Base-by-base conservation (phyloP, 1,140 invertebrate genomes). In the Neelides sp. region DNA sequence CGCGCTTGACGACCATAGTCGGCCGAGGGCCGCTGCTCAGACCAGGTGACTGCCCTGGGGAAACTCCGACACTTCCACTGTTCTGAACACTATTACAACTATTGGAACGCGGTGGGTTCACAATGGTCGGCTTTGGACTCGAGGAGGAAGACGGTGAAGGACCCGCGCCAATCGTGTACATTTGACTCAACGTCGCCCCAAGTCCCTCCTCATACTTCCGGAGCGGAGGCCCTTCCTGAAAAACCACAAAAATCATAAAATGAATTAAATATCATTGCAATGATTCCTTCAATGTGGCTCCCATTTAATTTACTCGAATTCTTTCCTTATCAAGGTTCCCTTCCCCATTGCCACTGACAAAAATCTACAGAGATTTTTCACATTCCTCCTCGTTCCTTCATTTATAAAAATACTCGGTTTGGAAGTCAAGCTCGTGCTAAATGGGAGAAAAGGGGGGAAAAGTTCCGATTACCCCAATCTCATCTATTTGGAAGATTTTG, bases 1-100 rank as follows among this genome's bases (percentile, higher is more conserved):
- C 80, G 28, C 77, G 71, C 64, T 55, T 28, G 7, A 47, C 34
- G 22, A 48, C 42, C 20, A 30, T 48, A 22, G 42, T 46, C 13
- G 35, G 28, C 19, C 2, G 8, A 4, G 35, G 36, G 4, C 35
- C 22, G 10, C 13, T 22, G 8, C n/a, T 13, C 4, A 22, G 10
- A 23, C 12, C 8, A 32, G 30, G 8, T n/a, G n/a, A 32, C 30
- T 32, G 30, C 30, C n/a, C 30, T 32, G n/a, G 30, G 30, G n/a
- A n/a, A 8, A 8, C n/a, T 32, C 30, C 8, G 30, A 52, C 42
- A 40, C 47, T 52, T 26, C 45, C 39, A 41, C 45, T 39, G 19
- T 19, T 37, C n/a, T 17, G 26, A 27, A 32, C 28, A 28, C 45
- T 51, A 27, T 23, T 41, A 35, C 15, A 15, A 30, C 20, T 44